Base-by-base conservation (phyloP, 2,797 vertebrate genomes). In the Pogonophryne albipinna region DNA sequence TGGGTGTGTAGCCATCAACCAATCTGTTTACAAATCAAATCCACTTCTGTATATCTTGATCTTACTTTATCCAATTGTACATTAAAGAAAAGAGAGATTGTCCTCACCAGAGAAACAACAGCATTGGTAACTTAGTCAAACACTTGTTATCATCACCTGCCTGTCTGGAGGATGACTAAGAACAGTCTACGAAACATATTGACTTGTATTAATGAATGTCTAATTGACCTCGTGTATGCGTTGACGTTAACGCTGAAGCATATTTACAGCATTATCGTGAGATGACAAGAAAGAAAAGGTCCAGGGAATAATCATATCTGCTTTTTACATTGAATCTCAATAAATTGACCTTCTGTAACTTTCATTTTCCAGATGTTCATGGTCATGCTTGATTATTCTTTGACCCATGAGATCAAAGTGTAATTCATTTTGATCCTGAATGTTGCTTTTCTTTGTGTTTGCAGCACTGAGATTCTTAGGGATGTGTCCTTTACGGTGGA, bases 401-500 rank as follows among this genome's bases (percentile, higher is more conserved):
- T 20, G 23, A 68, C 11, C 12, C 27, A 56, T 6, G 3, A 27
- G 27, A 27, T 27, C 27, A 27, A 52, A 17, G 4, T 13, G 2
- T 23, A 49, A 6, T 57, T 10, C 0, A 27, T 27, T 27, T 27
- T 27, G 38, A 52, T 53, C n/a, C 57, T 70, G 44, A 70, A 1
- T 8, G 14, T 42, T 56, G n/a, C 6, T 23, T n/a, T 23, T 64
- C 1, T 14, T 3, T 61, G 9, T 65, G 46, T 74, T 0, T 71
- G 42, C 23, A 90, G 88, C 27, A 34, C 67, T 47, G 79, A 88
- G 56, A 73, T 90, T 62, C 80, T 88, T 10, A 53, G 10, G 47
- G 80, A 85, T 4, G 84, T 88, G 66, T 78, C 71, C 63, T 88
- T 90, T 8, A 82, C 66, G 0, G 86, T 85, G 69, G 80, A 87